These are phyloP conservation scores for Chiroxiphia lanceolata DNA, from an alignment of 2,797 vertebrate species.

Conservation along the genomic window DNA sequence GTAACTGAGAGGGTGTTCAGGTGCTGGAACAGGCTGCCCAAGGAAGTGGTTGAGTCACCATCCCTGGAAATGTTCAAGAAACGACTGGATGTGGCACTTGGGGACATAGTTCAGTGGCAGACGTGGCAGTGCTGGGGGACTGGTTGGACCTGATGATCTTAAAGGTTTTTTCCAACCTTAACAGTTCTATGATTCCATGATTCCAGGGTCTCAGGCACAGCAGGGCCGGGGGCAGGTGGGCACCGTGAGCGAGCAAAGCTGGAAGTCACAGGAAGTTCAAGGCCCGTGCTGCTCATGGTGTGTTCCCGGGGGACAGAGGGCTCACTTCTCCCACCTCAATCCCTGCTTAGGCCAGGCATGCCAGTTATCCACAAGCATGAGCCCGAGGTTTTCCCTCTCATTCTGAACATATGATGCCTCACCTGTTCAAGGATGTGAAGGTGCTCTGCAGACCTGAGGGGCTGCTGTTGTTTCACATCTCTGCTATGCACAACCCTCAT, in stretches of 20 bases:
- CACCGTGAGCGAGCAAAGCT: neutral
- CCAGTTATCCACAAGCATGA: neutral
- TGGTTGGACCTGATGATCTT: no score
- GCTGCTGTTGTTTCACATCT: neutral
- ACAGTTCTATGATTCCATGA: neutral
- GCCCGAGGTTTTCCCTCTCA: neutral
- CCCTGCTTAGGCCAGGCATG: neutral
- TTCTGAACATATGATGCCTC: fast-evolving
- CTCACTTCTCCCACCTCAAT: neutral
- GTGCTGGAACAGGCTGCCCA: neutral
- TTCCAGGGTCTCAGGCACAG: neutral
- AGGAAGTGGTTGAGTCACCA: neutral
- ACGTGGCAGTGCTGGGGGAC: neutral
- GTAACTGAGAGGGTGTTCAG: neutral
- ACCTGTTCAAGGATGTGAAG: fast-evolving
- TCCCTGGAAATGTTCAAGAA: neutral
- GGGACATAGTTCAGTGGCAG: neutral
- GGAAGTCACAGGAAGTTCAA: neutral
- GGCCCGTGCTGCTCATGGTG: fast-evolving
- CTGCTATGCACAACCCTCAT: neutral
- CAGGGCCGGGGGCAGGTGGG: neutral
- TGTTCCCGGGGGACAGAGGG: neutral
- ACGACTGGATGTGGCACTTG: neutral
- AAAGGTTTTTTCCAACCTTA: neutral
- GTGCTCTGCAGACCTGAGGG: neutral